Conservation (phyloP, 2,888 invertebrate genomes). For the Thymelicus acteon region DNA sequence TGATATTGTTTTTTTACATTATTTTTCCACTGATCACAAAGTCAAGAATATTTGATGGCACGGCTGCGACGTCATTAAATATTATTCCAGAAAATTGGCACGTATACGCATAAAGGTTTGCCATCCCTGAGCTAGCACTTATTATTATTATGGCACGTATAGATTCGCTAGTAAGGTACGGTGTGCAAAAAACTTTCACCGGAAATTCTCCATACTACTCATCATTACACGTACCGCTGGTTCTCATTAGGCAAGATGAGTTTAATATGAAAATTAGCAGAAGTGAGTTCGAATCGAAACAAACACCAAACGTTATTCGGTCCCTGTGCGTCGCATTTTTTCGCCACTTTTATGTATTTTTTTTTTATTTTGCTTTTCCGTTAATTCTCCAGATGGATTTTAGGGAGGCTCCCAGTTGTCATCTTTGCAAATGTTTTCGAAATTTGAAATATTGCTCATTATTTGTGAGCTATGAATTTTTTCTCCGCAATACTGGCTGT, state of each 20-base stretch:
- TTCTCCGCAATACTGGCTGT: neutral
- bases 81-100: too few relatives aligned
- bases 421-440: conserved; percentile 40
- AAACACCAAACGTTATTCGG: conserved; percentile 47
- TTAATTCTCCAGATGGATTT: conserved; percentile 76
- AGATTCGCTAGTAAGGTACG: too few relatives aligned
- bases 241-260: conserved; percentile 38
- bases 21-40: too few relatives aligned
- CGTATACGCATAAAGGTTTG: too few relatives aligned
- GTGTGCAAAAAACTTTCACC: neutral
- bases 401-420: conserved; percentile 48
- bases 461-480: conserved; percentile 36
- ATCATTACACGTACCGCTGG: conserved; percentile 12
- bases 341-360: conserved; percentile 41
- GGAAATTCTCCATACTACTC: conserved; percentile 6
- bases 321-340: conserved; percentile 61
- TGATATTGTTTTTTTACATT: too few relatives aligned
- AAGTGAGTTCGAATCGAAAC: conserved; percentile 59
- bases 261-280: conserved; percentile 64
- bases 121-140: too few relatives aligned
- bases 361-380: conserved; percentile 65
- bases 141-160: neutral
- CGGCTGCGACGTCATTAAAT: too few relatives aligned
- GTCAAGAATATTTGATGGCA: too few relatives aligned
- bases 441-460: conserved; percentile 49